Evolutionary conservation across 2,113 vertebrate species (phyloP).

Genomic region (Corythaeola cristata): DNA sequence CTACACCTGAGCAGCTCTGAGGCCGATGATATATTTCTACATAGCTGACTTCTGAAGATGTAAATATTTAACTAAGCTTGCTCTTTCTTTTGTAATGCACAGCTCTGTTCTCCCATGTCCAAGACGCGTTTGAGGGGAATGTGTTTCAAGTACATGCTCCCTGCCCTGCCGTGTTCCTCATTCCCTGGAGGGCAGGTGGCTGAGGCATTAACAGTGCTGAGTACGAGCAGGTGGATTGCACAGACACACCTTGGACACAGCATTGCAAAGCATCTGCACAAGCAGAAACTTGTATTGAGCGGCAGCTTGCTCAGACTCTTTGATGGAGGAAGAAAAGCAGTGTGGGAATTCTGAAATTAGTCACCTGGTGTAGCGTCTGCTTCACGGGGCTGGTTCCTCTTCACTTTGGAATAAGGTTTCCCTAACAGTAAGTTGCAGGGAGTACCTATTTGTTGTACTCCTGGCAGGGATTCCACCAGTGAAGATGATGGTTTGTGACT

Average conservation of each 20-base stretch:
- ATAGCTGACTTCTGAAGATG: background rate
- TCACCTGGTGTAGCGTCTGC: background rate
- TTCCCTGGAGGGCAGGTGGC: background rate
- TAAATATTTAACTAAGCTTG: background rate
- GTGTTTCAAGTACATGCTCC: accelerated
- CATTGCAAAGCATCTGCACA: background rate
- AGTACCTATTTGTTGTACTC: background rate
- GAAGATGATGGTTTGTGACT: background rate
- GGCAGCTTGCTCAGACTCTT: background rate
- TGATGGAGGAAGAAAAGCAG: background rate
- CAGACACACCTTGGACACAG: background rate
- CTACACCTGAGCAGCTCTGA: background rate
- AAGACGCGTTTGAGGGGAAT: background rate
- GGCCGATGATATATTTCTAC: background rate
- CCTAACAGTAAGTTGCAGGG: background rate
- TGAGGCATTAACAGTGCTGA: background rate
- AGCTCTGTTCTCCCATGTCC: background rate
- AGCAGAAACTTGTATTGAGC: background rate
- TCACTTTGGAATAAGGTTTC: background rate
- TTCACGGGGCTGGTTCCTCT: background rate
- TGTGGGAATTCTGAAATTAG: background rate
- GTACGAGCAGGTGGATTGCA: background rate
- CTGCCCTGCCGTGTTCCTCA: accelerated
- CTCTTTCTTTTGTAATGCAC: background rate
- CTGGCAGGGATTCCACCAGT: background rate